Percentiles rank a stretch among this genome's conserved stretches.
phyloP scores from a whole-genome alignment of 2,113 vertebrate species.

The Phyllostomus discolor region DNA sequence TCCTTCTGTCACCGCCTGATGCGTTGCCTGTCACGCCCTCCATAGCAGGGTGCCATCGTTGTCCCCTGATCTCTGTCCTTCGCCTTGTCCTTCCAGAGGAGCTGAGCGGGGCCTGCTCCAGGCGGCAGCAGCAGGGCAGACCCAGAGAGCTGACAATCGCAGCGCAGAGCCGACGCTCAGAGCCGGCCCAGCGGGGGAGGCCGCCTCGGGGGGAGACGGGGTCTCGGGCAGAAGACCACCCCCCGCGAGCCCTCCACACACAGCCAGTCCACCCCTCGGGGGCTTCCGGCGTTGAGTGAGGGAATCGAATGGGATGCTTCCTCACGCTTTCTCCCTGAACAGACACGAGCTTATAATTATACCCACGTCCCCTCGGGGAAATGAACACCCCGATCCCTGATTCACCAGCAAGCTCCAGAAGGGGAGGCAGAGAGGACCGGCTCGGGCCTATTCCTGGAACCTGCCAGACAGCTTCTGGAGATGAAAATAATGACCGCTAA shows the following conservation, averaged over 20 bases:
- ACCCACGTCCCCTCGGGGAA: background rate
- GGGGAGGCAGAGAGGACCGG: background rate
- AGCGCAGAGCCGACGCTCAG: background rate
- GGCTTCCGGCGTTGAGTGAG: background rate
- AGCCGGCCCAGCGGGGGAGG: background rate
- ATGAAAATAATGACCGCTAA: conserved; percentile 63
- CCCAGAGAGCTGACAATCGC: background rate
- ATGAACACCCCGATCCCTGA: background rate
- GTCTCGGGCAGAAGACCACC: background rate
- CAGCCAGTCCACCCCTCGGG: background rate
- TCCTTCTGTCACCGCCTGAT: background rate
- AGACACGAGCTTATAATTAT: conserved; percentile 26
- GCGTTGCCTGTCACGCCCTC: background rate
- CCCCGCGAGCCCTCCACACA: background rate
- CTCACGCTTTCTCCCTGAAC: background rate
- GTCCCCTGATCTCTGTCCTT: background rate
- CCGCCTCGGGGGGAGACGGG: background rate
- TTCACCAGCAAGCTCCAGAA: background rate
- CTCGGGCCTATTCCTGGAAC: conserved; percentile 58
- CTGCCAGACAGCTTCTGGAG: conserved; percentile 43
- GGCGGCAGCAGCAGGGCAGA: background rate
- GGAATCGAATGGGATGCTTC: background rate
- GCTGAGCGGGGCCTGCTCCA: background rate
- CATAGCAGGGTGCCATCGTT: background rate
- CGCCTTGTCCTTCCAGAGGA: background rate